Base-by-base conservation (phyloP, 2,113 vertebrate species). In the Ictalurus furcatus region DNA sequence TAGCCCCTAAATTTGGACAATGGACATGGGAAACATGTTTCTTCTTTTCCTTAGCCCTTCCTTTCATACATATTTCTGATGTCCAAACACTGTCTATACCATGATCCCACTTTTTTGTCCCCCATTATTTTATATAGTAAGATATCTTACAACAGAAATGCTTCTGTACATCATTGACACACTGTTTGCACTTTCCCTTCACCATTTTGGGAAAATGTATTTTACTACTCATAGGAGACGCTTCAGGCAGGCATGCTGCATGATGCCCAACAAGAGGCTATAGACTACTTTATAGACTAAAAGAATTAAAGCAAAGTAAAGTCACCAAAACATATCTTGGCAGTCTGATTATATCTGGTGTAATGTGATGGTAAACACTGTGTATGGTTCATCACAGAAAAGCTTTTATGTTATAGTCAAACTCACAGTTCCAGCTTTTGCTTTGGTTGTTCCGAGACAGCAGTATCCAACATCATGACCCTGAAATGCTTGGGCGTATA, bases 381-480 rank as follows among this genome's bases (percentile, higher is more conserved):
- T 44, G 19, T 23, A 76, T 2, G 6, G 11, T 79, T n/a, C 23
- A 28, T n/a, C 16, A 34, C 0, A 81, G 21, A n/a, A 79, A 73
- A 74, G 17, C 6, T 76, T 25, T 76, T 28, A n/a, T n/a, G 1
- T 52, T 3, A 74, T 9, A 48, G 3, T 19, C 21, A 28, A 21
- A 34, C 94, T 95, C 92, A 96, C 97, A 90, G 90, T 85, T 34
- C 96, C 97, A 0, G 95, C 96, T 94, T 97, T 97, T 0, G 80
- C 93, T 88, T 88, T 95, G 65, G 95, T 97, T 44, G 97, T 97
- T 56, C 97, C 97, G 85, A 98, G 92, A 85, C 97, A 98, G 92
- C 97, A 97, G 94, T 96, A 98, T 76, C 97, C 97, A 9, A 97
- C 96, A 89, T 97, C 96, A 1, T 97, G 95, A 40, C 94, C 96